Evolutionary conservation across 2,113 vertebrate species (phyloP), one percentile per base, ranked within the genome.

Genomic region (Daphoenositta chrysoptera): DNA sequence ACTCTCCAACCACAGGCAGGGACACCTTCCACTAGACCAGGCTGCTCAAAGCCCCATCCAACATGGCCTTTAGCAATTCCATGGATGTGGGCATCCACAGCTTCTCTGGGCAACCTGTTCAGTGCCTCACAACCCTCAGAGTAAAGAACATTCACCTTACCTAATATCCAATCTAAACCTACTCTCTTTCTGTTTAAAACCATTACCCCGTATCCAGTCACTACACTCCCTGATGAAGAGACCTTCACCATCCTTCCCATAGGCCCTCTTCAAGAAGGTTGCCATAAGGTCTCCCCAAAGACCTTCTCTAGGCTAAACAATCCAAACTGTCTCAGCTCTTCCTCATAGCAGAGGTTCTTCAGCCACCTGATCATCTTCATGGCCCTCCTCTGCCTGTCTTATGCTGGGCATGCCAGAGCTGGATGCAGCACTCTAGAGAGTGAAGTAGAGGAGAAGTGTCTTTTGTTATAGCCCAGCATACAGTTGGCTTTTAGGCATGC

Each of bases 81-180:
- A 28, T 0, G 1, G 6, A 42, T 71, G 2, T 17, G 8, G 10
- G 2, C 24, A 57, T 56, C 40, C 39, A 27, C 12, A 64, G 0
- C 23, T 53, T 68, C 16, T 44, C 13, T 54, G 48, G 20, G 18
- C 12, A 77, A 10, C 22, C 23, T 53, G 17, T 85, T 63, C 39
- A 58, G 27, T 77, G 19, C 4, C 64, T 91, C 11, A 60, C 9
- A 7, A 27, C 21, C 8, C 19, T 35, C 26, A 31, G 26, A 42
- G 9, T 56, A 35, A 71, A 64, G 30, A 71, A 22, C 30, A 54
- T n/a, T 70, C 30, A 14, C 48, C 9, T 64, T 54, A 15, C 30
- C 16, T 48, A 27, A 48, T 31, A 48, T 12, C 31, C 16, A 10
- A 13, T 56, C n/a, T 42, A 42, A 64, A 56, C 21, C 26, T 63